Evolutionary conservation across 2,888 invertebrate species (phyloP).

Genomic region (Rugalucina vietnamica): DNA sequence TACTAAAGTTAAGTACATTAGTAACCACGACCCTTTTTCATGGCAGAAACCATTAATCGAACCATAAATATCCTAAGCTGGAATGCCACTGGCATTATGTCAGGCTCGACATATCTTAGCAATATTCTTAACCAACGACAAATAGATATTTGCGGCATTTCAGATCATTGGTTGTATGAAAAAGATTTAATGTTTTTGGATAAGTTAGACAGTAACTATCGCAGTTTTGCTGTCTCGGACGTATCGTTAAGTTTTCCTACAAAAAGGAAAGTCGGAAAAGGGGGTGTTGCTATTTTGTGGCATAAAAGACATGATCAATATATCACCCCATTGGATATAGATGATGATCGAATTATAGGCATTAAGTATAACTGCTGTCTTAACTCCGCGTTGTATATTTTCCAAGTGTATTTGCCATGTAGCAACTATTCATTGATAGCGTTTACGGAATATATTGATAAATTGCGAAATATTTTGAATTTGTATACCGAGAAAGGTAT

Average conservation of each 20-base stretch:
- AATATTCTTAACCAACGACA: background rate
- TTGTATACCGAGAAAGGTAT: conserved; percentile 1
- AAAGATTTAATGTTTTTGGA: conserved; percentile 10
- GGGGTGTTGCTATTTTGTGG: conserved; percentile 25
- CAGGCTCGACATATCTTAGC: background rate
- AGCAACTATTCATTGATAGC: background rate
- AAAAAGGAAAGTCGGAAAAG: conserved; percentile 22
- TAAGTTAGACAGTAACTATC: background rate
- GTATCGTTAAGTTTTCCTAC: background rate
- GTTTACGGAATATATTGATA: background rate
- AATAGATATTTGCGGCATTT: conserved; percentile 17
- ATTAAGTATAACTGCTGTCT: background rate
- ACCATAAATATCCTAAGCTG: background rate
- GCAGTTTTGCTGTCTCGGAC: conserved; percentile 1
- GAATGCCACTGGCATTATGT: conserved; percentile 21
- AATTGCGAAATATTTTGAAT: background rate
- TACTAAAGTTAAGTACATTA: no score
- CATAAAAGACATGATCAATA: conserved; percentile 1
- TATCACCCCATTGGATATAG: background rate
- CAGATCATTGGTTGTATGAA: conserved; percentile 22
- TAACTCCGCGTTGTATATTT: background rate
- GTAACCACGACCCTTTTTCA: no score
- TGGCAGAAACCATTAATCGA: no score
- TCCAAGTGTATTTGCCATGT: conserved; percentile 3
- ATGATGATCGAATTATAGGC: conserved; percentile 1